These are phyloP conservation scores for Tanytarsus gracilentus DNA, from an alignment of 2,888 invertebrate genomes.

Conservation along the genomic window DNA sequence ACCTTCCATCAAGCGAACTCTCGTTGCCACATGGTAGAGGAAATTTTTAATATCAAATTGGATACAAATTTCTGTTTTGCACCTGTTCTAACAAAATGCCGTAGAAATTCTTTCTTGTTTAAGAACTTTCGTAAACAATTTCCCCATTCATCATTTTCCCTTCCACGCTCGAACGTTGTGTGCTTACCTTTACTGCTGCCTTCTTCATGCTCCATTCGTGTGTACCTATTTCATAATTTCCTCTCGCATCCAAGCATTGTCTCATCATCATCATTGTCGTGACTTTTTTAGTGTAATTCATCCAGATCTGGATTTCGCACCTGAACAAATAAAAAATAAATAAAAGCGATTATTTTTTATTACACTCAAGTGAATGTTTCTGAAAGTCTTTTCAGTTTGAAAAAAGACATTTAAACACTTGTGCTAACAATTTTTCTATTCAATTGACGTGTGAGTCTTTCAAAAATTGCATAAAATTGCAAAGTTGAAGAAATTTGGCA, in stretches of 20 bases:
- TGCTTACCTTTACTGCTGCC: neutral
- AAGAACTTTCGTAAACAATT: slow-evolving; percentile 16
- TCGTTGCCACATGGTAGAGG: slow-evolving; percentile 11
- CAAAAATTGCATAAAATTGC: too few relatives aligned
- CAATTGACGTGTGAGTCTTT: too few relatives aligned
- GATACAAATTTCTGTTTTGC: slow-evolving; percentile 27
- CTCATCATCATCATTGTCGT: too few relatives aligned
- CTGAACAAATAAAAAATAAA: neutral
- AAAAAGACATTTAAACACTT: too few relatives aligned
- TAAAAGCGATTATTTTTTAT: neutral
- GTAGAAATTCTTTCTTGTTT: neutral
- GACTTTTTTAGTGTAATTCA: too few relatives aligned
- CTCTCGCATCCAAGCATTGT: too few relatives aligned
- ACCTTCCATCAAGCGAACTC: neutral
- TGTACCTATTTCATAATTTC: too few relatives aligned
- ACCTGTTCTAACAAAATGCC: slow-evolving; percentile 25
- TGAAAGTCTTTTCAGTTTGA: too few relatives aligned
- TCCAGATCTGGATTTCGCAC: neutral
- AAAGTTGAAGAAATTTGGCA: too few relatives aligned
- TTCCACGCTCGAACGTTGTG: neutral
- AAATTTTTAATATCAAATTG: slow-evolving; percentile 27
- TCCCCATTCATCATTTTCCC: slow-evolving; percentile 19
- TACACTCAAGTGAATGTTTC: neutral
- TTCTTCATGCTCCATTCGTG: neutral
- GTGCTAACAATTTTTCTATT: too few relatives aligned